Conservation (phyloP, 1,140 invertebrate genomes). For the Drosophila sturtevanti region DNA sequence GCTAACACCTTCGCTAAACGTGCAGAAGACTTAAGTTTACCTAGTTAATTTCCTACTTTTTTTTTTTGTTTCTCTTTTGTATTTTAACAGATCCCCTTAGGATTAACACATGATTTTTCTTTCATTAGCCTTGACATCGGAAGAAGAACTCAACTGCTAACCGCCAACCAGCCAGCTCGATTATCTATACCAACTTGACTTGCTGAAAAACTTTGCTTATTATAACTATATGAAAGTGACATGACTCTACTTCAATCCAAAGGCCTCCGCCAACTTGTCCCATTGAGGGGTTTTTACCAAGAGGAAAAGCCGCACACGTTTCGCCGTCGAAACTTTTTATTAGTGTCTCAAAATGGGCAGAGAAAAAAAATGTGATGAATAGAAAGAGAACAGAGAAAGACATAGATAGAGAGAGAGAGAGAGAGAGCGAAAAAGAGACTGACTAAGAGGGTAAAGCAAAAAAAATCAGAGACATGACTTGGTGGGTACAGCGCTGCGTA, state of each 20-base stretch:
- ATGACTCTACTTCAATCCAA: slow-evolving; percentile 43
- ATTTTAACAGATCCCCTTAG: slow-evolving; percentile 8
- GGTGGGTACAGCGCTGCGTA: slow-evolving; percentile 63
- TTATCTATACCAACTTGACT: slow-evolving; percentile 25
- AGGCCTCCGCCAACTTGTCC: slow-evolving; percentile 29
- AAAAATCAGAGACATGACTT: slow-evolving; percentile 68
- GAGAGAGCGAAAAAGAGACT: background rate
- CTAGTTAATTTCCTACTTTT: slow-evolving; percentile 10
- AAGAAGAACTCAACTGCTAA: slow-evolving; percentile 1
- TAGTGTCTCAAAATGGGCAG: slow-evolving; percentile 56
- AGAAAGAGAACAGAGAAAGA: slow-evolving; percentile 5
- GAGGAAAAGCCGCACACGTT: slow-evolving; percentile 62
- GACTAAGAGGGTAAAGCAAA: background rate
- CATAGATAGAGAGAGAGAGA: background rate
- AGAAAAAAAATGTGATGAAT: slow-evolving; percentile 6
- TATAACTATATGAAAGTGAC: slow-evolving; percentile 76
- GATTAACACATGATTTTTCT: slow-evolving; percentile 58
- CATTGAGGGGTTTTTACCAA: background rate
- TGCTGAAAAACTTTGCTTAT: slow-evolving; percentile 70
- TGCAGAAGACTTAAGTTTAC: slow-evolving; percentile 4
- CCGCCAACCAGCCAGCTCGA: slow-evolving; percentile 28
- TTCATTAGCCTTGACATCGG: slow-evolving; percentile 73
- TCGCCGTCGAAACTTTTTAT: slow-evolving; percentile 74
- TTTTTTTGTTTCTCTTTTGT: slow-evolving; percentile 14
- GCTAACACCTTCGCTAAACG: slow-evolving; percentile 2